Evolutionary conservation across 2,113 vertebrate species (phyloP).

Genomic region (Otus sunia): DNA sequence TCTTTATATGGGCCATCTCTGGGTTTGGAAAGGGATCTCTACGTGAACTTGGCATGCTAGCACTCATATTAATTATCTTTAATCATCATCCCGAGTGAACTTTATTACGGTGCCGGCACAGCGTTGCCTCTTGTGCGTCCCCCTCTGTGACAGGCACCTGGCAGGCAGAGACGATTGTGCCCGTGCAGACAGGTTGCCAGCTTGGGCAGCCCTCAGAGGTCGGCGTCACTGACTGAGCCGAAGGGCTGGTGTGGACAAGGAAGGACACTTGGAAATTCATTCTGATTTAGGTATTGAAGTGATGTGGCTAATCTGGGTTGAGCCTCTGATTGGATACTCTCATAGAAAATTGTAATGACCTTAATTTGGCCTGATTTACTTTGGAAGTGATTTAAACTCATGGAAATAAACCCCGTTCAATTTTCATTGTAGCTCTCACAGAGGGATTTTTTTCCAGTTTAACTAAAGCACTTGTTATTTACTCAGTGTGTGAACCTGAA

Average conservation of each 20-base stretch:
- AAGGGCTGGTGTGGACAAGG: not conserved
- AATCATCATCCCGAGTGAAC: not conserved
- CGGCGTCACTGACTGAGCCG: accelerated
- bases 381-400: not conserved
- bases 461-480: not conserved
- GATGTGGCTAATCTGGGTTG: not conserved
- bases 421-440: slow-evolving; percentile 27
- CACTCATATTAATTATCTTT: not conserved
- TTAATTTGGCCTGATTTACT: slow-evolving; percentile 37
- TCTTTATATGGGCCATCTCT: not conserved
- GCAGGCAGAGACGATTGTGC: not conserved
- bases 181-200: not conserved
- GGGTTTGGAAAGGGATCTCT: not conserved
- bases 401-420: slow-evolving; percentile 16
- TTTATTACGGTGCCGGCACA: not conserved
- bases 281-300: not conserved
- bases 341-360: not conserved
- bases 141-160: not conserved
- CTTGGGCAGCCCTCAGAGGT: not conserved
- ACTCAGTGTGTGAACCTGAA: not conserved
- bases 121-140: not conserved
- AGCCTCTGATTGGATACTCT: not conserved
- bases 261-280: not conserved
- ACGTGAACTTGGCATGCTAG: not conserved
- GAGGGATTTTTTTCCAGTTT: not conserved